Conservation (phyloP, 2,888 invertebrate species). For the Eristalis tenax region DNA sequence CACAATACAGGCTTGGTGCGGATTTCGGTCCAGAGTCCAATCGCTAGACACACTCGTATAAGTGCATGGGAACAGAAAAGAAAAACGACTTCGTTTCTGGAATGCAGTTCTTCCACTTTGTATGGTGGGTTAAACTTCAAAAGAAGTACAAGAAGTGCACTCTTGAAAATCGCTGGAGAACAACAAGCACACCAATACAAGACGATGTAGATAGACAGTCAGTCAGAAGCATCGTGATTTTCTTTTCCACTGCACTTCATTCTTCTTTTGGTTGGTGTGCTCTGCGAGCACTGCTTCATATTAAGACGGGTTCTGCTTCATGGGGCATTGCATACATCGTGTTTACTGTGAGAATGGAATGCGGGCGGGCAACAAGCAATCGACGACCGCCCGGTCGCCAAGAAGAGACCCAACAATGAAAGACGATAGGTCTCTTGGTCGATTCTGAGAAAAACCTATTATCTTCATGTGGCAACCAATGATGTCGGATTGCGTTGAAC, state of each 20-base stretch:
- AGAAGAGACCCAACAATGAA: constrained; percentile 67
- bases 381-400: constrained; percentile 55
- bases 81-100: constrained; percentile 46
- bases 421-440: constrained; percentile 57
- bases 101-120: constrained; percentile 70
- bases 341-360: constrained; percentile 72
- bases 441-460: constrained; percentile 67
- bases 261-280: not conserved
- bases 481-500: constrained; percentile 34
- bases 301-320: constrained; percentile 56
- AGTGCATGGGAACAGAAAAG: constrained; percentile 35
- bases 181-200: constrained; percentile 14
- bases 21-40: constrained; percentile 71
- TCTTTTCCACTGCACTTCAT: constrained; percentile 19
- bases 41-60: constrained; percentile 56
- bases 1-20: constrained; percentile 39
- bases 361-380: constrained; percentile 63
- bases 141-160: constrained; percentile 70
- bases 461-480: constrained; percentile 31
- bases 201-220: not conserved
- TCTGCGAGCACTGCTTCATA: not conserved
- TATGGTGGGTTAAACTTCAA: constrained; percentile 68
- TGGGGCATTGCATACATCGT: constrained; percentile 26
- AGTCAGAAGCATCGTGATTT: constrained; percentile 42
- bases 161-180: constrained; percentile 55